Base-by-base conservation (phyloP, 2,888 invertebrate species). In the Hirtodrosophila histrioides region DNA sequence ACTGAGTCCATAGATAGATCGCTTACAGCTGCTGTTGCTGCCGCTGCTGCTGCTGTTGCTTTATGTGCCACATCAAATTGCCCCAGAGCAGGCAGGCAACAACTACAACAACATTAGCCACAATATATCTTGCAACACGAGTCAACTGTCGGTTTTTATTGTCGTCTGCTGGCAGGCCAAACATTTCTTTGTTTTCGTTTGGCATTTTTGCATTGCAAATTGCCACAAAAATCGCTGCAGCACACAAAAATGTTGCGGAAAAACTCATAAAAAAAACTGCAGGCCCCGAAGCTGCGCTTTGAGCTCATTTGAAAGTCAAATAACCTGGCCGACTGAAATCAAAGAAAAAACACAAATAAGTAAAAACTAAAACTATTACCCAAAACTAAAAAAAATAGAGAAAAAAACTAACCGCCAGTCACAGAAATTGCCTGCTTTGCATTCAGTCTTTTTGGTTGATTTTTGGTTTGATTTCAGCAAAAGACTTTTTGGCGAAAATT, bases 61-160 rank as follows among this genome's bases (percentile, higher is more conserved):
- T 84, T 82, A 78, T 85, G 80, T 80, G 69, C 69, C 79, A 79
- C 85, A 86, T 84, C 84, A 86, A 82, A 86, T 84, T 84, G 84
- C 82, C 80, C 78, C 75, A 57, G 69, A 69, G 35, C 36, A 43
- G 35, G 23, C 65, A 56, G 27, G 57, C 46, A 48, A 9, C 61
- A 50, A 35, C 69, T 79, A 40, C 53, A 56, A 63, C 62, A 74
- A 66, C 62, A 77, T 61, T 65, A 69, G 58, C 82, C 56, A 71
- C 87, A 82, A 85, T 85, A 85, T 85, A 87, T 85, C 87, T 85
- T 85, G 85, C 85, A 87, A 85, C 85, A 85, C 87, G 87, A 85
- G 85, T 85, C 85, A 85, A 87, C 85, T 85, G 85, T 85, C 85
- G 87, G 78, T 87, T 85, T 85, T 87, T 87, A 87, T 87, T 85